A percentile compares a stretch with the other conserved stretches of the same genome.
These are phyloP conservation scores for Catagonus wagneri DNA, from an alignment of 2,113 vertebrate genomes.

Conservation along the genomic window DNA sequence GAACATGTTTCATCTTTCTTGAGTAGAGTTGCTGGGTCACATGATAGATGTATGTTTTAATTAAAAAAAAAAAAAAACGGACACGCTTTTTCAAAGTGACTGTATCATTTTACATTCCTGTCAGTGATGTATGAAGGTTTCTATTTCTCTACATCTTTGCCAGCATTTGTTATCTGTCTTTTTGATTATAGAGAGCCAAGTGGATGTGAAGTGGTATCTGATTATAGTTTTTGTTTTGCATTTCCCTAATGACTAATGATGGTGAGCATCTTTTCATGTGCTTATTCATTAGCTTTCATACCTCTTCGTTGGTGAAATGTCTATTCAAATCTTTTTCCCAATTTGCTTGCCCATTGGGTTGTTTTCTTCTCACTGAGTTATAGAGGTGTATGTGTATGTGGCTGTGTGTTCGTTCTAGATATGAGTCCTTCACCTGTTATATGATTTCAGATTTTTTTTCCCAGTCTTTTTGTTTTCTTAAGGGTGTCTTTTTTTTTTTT, in stretches of 20 bases:
- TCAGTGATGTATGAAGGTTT: not conserved
- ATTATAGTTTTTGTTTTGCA: not conserved
- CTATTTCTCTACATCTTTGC: not conserved
- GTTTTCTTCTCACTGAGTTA: not conserved
- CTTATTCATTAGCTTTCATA: not conserved
- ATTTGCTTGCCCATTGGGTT: not conserved
- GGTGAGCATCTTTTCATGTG: not conserved
- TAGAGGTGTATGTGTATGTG: not conserved
- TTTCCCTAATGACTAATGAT: not conserved
- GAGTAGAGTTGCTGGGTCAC: not conserved
- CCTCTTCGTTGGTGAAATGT: constrained; percentile 33
- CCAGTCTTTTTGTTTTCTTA: not conserved
- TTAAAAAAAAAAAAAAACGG: not conserved
- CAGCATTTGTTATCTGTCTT: not conserved
- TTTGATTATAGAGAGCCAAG: not conserved
- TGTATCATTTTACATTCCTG: not conserved
- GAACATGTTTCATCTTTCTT: constrained; percentile 23
- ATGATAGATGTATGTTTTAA: not conserved
- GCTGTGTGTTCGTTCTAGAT: not conserved
- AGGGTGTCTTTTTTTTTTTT: too few relatives aligned
- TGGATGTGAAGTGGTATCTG: not conserved
- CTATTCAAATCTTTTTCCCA: not conserved
- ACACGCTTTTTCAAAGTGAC: not conserved
- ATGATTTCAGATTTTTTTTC: not conserved
- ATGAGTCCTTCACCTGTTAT: not conserved